Base-by-base conservation (phyloP, 2,113 vertebrate genomes). In the Phrynosoma platyrhinos region DNA sequence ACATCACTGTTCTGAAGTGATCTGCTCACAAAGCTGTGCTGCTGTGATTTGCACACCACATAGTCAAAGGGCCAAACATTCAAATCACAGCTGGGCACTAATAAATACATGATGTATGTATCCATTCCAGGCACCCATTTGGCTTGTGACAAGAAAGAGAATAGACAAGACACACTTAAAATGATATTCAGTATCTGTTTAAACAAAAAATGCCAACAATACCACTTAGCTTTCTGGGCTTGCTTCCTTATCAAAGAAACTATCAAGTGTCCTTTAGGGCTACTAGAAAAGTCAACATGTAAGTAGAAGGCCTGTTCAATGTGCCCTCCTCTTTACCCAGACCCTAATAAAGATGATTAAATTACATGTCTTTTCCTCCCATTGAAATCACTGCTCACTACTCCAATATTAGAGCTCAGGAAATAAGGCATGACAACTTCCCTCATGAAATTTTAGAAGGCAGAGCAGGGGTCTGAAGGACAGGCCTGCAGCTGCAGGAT, bases 371-470 rank as follows among this genome's bases (percentile, higher is more conserved):
- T 95, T 96, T 97, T 96, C 95, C 95, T 97, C 95, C 94, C 94
- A 96, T 94, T 93, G 97, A 96, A 96, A 97, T 94, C 94, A 92
- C 94, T 79, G 91, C 94, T 90, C 95, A 79, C 95, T 69, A 94
- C 96, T 96, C 91, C 94, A 96, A 95, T 95, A 96, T 96, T 96
- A 93, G 96, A 97, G 96, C 96, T 98, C 98, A 98, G 98, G 98
- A 99, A 99, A 98, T 96, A 92, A 96, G 95, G 95, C 93, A 97
- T 93, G 97, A 97, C 97, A 98, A 97, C 97, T 98, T 98, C 98
- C 98, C 97, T 95, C 75, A 52, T 95, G 98, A 98, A 99, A 98
- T 96, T 89, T 96, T 97, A 98, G 98, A 98, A 97, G 93, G 96
- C 95, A 96, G 94, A 91, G 93, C 88, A 94, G 97, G 96, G 97